Percentiles rank a stretch among this genome's conserved stretches.
Conservation (phyloP, 2,797 vertebrate species). For the Spizella passerina region DNA sequence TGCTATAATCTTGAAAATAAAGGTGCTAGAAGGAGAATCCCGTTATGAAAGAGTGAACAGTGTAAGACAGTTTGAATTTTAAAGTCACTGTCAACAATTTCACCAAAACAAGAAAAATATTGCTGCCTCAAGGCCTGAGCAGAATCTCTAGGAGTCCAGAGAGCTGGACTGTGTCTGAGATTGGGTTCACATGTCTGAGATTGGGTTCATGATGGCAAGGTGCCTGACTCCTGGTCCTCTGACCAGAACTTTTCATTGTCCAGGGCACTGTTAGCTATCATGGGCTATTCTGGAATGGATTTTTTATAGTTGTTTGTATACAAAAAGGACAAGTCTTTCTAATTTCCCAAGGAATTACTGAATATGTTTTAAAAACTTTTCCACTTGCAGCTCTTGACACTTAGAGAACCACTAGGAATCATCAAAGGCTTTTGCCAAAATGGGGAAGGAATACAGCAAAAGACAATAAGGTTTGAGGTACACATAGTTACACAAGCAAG, state of each 20-base stretch:
- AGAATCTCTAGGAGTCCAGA: neutral
- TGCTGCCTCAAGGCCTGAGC: neutral
- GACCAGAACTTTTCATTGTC: neutral
- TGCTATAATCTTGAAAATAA: neutral
- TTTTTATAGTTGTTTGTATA: neutral
- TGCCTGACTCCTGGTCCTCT: neutral
- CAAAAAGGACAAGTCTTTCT: neutral
- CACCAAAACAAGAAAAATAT: neutral
- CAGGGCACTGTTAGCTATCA: neutral
- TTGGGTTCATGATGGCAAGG: neutral
- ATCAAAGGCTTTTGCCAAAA: neutral
- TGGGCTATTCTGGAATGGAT: neutral
- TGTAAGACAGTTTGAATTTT: neutral
- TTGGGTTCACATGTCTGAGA: accelerated
- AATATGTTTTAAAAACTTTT: neutral
- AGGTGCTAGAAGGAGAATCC: neutral
- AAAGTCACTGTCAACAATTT: neutral
- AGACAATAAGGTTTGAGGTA: neutral
- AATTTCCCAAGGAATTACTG: neutral
- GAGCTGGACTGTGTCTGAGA: neutral
- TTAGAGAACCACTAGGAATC: neutral
- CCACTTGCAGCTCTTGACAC: neutral
- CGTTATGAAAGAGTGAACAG: neutral
- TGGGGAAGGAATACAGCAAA: neutral
- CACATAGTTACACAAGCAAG: neutral